Evolutionary conservation across 1,140 invertebrate species (phyloP).

Genomic region (Orchesella cincta): DNA sequence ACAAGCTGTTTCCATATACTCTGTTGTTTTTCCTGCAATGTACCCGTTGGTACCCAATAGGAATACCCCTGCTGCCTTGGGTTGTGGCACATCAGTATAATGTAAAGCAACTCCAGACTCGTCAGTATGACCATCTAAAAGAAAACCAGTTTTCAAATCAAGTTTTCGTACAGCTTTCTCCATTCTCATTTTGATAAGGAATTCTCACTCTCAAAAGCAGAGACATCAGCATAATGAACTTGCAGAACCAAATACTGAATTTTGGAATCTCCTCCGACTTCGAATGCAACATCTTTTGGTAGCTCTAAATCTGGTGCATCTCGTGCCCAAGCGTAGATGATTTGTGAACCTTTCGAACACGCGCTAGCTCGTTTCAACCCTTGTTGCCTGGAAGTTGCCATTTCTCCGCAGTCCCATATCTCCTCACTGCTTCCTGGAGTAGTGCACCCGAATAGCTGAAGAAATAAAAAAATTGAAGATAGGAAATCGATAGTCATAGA

Average conservation of each 20-base stretch:
- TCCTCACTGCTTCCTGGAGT: conserved; percentile 74
- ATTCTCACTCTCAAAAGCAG: conserved; percentile 65
- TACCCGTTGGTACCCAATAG: conserved; percentile 78
- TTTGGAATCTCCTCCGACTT: conserved; percentile 70
- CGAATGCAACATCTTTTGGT: conserved; percentile 81
- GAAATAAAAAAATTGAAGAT: not conserved
- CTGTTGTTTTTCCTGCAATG: conserved; percentile 70
- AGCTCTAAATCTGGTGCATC: conserved; percentile 84
- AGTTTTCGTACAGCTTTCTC: not conserved
- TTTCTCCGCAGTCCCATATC: conserved; percentile 93
- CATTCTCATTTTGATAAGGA: no score
- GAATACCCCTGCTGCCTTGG: conserved; percentile 74
- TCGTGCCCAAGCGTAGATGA: conserved; percentile 95
- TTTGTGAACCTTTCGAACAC: conserved; percentile 69
- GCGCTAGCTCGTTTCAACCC: conserved; percentile 63
- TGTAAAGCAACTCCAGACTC: conserved; percentile 77
- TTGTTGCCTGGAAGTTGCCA: conserved; percentile 63
- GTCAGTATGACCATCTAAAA: conserved; percentile 72
- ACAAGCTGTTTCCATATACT: conserved; percentile 88
- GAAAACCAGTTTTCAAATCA: no score
- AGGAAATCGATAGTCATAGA: not conserved
- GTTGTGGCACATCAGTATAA: conserved; percentile 74
- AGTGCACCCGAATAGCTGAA: conserved; percentile 80
- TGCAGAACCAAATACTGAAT: conserved; percentile 84
- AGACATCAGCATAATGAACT: conserved; percentile 84